These are phyloP conservation scores for Cylindroiulus punctatus DNA, from an alignment of 2,888 invertebrate species.

Conservation along the genomic window DNA sequence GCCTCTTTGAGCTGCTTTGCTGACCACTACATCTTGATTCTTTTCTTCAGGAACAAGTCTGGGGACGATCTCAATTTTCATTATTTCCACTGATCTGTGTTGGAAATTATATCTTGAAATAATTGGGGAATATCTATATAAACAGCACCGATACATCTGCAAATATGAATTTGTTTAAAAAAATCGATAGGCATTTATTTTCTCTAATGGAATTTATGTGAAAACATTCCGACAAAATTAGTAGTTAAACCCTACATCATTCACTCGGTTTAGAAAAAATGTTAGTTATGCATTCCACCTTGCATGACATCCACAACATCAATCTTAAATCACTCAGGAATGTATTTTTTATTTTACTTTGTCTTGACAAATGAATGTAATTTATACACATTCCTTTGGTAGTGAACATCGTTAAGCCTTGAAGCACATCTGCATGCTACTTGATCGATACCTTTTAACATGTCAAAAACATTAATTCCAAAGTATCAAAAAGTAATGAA, in stretches of 20 bases:
- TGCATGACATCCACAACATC: neutral
- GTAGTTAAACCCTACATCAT: neutral
- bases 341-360: constrained; percentile 11
- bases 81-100: neutral
- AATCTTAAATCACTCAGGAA: neutral
- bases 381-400: constrained; percentile 20
- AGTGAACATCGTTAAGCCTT: constrained; percentile 13
- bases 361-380: neutral
- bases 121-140: constrained; percentile 18
- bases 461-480: neutral
- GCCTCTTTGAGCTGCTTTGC: neutral
- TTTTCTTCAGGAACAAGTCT: constrained; percentile 10
- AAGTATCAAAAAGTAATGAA: neutral
- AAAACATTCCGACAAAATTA: no score
- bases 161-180: neutral
- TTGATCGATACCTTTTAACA: neutral
- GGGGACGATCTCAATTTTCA: constrained; percentile 8
- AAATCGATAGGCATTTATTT: neutral
- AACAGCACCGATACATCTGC: neutral
- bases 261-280: neutral
- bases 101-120: neutral
- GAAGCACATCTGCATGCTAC: neutral
- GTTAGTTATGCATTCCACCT: neutral
- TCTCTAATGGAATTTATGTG: no score
- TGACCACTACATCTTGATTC: constrained; percentile 24